Evolutionary conservation across 2,888 invertebrate genomes (phyloP).

Genomic region (Pandemis corylana): DNA sequence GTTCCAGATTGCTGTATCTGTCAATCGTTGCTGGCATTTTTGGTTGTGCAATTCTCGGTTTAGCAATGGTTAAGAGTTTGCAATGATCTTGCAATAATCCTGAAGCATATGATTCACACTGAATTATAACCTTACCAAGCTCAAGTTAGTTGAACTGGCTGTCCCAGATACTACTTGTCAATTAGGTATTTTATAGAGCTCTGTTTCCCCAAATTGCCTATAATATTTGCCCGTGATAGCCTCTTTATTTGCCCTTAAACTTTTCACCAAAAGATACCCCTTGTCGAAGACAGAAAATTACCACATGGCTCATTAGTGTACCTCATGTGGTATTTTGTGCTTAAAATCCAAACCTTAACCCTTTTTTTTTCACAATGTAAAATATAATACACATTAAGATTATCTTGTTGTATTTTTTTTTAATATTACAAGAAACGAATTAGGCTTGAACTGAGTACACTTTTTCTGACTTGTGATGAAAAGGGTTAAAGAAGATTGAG

Average conservation of each 20-base stretch:
- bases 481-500: too few relatives aligned
- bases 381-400: too few relatives aligned
- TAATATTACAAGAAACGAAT: too few relatives aligned
- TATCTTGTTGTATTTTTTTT: too few relatives aligned
- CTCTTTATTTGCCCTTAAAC: background rate
- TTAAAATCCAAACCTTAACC: too few relatives aligned
- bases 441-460: too few relatives aligned
- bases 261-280: background rate
- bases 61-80: slow-evolving; percentile 25
- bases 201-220: background rate
- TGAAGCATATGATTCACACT: slow-evolving; percentile 12
- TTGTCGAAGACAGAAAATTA: background rate
- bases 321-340: background rate
- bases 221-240: background rate
- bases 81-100: slow-evolving; percentile 34
- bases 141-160: background rate
- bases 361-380: too few relatives aligned
- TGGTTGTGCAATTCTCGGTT: slow-evolving; percentile 54
- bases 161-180: background rate
- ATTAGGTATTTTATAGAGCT: background rate
- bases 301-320: background rate
- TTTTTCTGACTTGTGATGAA: too few relatives aligned
- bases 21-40: slow-evolving; percentile 50
- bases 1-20: slow-evolving; percentile 50
- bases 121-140: slow-evolving; percentile 20